Conservation (phyloP, 2,888 invertebrate genomes). For the Synergus gifuensis region DNA sequence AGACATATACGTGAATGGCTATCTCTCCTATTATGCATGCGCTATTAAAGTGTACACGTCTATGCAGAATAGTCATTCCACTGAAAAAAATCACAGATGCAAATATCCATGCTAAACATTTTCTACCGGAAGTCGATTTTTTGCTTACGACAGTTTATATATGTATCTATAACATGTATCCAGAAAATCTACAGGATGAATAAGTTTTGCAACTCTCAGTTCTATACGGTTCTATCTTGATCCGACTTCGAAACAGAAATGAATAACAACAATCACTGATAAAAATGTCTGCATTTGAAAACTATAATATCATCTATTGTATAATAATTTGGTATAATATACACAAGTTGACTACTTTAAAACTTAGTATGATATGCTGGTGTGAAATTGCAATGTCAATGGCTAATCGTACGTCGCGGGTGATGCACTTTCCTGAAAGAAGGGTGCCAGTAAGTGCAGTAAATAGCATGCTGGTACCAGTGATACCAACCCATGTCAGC, state of each 20-base stretch:
- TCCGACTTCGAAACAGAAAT: too few species aligned
- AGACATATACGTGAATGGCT: conserved; percentile 24
- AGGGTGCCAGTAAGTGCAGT: conserved; percentile 3
- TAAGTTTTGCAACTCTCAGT: too few species aligned
- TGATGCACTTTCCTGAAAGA: not conserved
- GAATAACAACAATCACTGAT: too few species aligned
- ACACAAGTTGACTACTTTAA: too few species aligned
- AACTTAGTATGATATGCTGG: too few species aligned
- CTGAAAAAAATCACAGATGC: not conserved
- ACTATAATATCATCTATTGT: too few species aligned
- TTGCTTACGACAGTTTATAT: not conserved
- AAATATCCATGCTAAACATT: not conserved
- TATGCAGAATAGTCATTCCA: conserved; percentile 19
- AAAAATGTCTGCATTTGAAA: too few species aligned
- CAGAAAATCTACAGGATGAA: too few species aligned
- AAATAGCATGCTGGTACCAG: not conserved
- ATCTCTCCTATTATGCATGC: conserved; percentile 39
- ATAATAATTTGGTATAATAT: too few species aligned
- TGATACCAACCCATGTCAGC: conserved; percentile 18
- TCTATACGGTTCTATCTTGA: too few species aligned
- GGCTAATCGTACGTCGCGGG: too few species aligned
- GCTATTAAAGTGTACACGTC: conserved; percentile 24
- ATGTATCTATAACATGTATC: too few species aligned
- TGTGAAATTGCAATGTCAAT: not conserved
- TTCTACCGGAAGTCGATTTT: conserved; percentile 32